Conservation (phyloP, 2,888 invertebrate species). For the Harmothoe impar region DNA sequence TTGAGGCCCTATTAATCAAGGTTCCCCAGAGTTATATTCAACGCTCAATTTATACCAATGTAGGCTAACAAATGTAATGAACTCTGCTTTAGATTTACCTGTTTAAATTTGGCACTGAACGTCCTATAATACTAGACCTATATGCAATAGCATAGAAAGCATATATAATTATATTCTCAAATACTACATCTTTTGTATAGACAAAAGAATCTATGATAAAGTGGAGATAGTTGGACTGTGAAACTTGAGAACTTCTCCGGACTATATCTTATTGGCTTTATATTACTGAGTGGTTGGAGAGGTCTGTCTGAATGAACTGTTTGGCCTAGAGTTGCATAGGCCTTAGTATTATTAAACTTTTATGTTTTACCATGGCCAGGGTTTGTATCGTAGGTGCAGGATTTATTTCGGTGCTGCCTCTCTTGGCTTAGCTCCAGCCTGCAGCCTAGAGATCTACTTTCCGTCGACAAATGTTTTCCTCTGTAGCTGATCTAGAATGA, state of each 20-base stretch:
- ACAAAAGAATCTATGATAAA: background rate
- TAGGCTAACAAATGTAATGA: background rate
- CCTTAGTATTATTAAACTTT: constrained; percentile 1
- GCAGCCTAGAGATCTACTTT: background rate
- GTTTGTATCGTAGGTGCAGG: constrained; percentile 20
- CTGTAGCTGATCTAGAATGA: constrained; percentile 20
- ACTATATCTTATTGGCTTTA: constrained; percentile 10
- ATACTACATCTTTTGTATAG: background rate
- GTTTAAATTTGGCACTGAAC: background rate
- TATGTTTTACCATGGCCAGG: constrained; percentile 1
- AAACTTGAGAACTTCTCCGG: background rate
- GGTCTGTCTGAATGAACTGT: background rate
- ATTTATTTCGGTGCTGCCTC: constrained; percentile 24
- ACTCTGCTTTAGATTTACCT: background rate
- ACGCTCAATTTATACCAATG: constrained; percentile 36
- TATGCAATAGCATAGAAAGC: constrained; percentile 45
- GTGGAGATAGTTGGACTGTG: constrained; percentile 19
- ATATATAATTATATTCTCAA: constrained; percentile 24
- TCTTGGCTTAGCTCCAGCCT: background rate
- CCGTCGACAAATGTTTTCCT: constrained; percentile 31
- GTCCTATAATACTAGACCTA: background rate
- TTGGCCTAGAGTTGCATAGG: background rate
- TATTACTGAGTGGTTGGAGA: constrained; percentile 8
- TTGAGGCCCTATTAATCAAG: background rate
- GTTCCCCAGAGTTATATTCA: constrained; percentile 3